phyloP scores from a whole-genome alignment of 2,113 vertebrate species.

The Saguinus midas region DNA sequence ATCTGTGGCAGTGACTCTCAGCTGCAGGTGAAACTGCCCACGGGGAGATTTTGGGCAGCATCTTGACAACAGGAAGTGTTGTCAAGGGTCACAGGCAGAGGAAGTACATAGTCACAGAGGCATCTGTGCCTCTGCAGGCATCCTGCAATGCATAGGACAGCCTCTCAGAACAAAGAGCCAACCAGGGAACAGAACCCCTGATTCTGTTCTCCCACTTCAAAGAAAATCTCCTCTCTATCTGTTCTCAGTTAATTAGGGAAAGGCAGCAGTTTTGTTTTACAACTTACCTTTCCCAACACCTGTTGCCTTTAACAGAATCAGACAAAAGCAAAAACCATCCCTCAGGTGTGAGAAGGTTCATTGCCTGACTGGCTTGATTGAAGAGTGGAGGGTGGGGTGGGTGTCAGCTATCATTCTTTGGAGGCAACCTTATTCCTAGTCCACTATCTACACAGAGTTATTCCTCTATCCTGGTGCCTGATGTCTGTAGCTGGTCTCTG shows the following conservation, averaged over 20 bases:
- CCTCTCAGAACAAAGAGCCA: background rate
- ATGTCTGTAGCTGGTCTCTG: background rate
- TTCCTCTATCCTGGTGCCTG: background rate
- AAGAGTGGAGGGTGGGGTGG: background rate
- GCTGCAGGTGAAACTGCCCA: accelerated
- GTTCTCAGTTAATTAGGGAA: background rate
- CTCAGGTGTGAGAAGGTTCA: background rate
- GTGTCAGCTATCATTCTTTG: background rate
- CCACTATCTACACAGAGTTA: background rate
- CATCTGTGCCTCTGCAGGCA: too few relatives aligned
- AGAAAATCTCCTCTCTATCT: background rate
- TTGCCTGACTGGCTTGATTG: background rate
- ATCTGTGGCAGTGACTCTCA: background rate
- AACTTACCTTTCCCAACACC: background rate
- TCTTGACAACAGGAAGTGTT: background rate
- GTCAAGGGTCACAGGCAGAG: background rate
- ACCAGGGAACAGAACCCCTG: background rate
- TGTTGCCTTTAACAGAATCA: background rate
- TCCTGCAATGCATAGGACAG: background rate
- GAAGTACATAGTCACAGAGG: background rate
- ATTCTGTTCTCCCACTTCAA: background rate
- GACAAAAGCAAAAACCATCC: background rate
- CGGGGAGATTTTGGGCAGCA: background rate
- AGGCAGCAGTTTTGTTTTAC: background rate
- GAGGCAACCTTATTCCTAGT: background rate